Base-by-base conservation (phyloP, 2,113 vertebrate species). In the Malurus elegans region DNA sequence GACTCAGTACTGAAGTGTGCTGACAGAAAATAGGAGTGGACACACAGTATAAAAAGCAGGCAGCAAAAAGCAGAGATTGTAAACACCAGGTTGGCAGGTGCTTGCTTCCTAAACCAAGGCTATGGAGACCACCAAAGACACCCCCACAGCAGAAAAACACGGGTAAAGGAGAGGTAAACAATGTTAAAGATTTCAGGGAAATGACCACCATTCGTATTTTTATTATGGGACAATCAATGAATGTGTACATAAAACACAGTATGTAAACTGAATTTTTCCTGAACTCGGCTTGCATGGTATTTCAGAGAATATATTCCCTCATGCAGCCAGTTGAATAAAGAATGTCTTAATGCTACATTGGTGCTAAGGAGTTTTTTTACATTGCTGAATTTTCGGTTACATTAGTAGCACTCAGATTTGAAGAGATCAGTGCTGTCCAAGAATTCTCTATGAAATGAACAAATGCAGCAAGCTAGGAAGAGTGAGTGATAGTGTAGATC, bases 301-400 rank as follows among this genome's bases (percentile, higher is more conserved):
- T 69, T 69, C 0, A 0, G 11, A 67, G 21, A 6, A 58, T 25
- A 42, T 31, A 21, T 31, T 7, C 11, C 10, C 3, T 67, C 2
- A 0, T 15, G 11, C 4, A 51, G 21, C 17, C 42, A 7, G 14
- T 18, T 58, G 18, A 53, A 69, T 44, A 60, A 69, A 38, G 18
- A 67, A 15, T 21, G 12, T 44, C 21, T 26, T 51, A 21, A 21
- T 58, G 17, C 6, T n/a, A 15, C 5, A 4, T 21, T 32, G 21
- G 11, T 38, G 14, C 32, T 86, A 38, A 51, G 38, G 26, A 67
- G 11, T 14, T 44, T 36, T n/a, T 34, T 44, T 32, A 31, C 11
- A 13, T 60, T 60, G 12, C 8, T 6, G 5, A 28, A 15, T 13
- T 61, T 60, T 78, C 38, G 45, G 14, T 45, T 23, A 31, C 10